phyloP scores from a whole-genome alignment of 23 tunicate genomes.

The Styela plicata region DNA sequence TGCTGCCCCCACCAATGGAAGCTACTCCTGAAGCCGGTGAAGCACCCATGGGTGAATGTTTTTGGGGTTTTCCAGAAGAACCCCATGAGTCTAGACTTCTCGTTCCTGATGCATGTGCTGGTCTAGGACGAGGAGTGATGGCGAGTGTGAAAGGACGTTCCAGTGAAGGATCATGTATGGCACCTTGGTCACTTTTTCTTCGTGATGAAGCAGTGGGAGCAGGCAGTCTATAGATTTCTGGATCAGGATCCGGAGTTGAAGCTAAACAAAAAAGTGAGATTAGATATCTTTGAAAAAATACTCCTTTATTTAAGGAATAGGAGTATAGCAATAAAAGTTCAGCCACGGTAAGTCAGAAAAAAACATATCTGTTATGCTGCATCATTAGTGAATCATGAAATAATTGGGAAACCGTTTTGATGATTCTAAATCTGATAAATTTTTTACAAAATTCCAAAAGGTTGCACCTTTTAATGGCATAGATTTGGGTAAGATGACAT shows the following conservation, averaged over 20 bases:
- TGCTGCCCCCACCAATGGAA: slow-evolving; percentile 34
- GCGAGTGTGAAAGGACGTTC: slow-evolving; percentile 80
- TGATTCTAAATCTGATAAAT: too few species aligned
- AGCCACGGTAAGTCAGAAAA: too few species aligned
- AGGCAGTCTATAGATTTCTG: slow-evolving; percentile 87
- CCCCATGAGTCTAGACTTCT: slow-evolving; percentile 22
- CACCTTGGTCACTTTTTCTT: slow-evolving; percentile 51
- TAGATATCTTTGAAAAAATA: too few species aligned
- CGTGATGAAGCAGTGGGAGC: slow-evolving; percentile 60
- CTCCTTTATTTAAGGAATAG: too few species aligned
- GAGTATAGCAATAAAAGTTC: background rate
- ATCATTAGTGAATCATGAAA: too few species aligned
- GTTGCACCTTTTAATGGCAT: too few species aligned
- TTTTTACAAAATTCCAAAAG: too few species aligned
- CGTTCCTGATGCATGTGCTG: slow-evolving; percentile 8
- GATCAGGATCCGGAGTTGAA: slow-evolving; percentile 61
- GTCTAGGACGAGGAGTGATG: slow-evolving; percentile 78
- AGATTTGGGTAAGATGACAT: too few species aligned
- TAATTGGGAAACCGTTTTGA: too few species aligned
- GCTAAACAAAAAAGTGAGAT: slow-evolving; percentile 42
- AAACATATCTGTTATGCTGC: too few species aligned
- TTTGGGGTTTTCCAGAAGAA: slow-evolving; percentile 1
- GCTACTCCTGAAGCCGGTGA: slow-evolving; percentile 46
- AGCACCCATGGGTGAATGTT: slow-evolving; percentile 17
- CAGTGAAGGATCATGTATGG: background rate